Percentiles rank a stretch among this genome's conserved stretches.
Evolutionary conservation across 2,113 vertebrate genomes (phyloP).

Genomic region (Tachycineta bicolor): DNA sequence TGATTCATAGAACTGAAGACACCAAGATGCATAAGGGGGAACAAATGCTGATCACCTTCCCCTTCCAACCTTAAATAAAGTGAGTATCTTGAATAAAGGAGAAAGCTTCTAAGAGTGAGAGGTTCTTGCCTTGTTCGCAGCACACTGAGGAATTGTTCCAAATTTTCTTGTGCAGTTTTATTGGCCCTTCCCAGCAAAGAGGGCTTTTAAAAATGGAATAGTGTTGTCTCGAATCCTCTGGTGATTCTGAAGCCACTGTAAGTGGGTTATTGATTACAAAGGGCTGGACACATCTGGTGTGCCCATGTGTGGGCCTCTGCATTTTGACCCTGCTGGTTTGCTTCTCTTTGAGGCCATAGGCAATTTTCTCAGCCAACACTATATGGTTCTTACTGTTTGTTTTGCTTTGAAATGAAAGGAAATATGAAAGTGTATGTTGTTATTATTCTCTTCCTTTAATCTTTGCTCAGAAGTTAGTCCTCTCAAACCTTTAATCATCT

Average conservation of each 20-base stretch:
- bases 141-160: accelerated
- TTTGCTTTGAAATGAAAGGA: constrained; percentile 30
- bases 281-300: not conserved
- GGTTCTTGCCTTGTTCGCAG: not conserved
- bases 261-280: not conserved
- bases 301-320: not conserved
- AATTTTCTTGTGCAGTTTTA: accelerated
- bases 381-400: constrained; percentile 1
- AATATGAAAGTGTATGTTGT: not conserved
- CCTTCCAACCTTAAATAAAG: not conserved
- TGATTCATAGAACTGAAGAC: not conserved
- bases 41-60: not conserved
- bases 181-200: not conserved
- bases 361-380: not conserved
- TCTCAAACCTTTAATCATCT: constrained; percentile 59
- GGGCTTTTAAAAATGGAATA: not conserved
- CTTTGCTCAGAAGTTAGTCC: constrained; percentile 36
- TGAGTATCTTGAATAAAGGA: not conserved
- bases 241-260: not conserved
- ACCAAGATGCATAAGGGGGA: not conserved
- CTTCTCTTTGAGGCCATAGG: not conserved
- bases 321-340: not conserved
- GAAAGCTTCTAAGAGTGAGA: not conserved
- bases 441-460: constrained; percentile 60
- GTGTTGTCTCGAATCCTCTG: accelerated